Percentiles rank a stretch among this genome's conserved stretches.
These are phyloP conservation scores for Ectemnius lituratus DNA, from an alignment of 2,888 invertebrate genomes.

Conservation along the genomic window DNA sequence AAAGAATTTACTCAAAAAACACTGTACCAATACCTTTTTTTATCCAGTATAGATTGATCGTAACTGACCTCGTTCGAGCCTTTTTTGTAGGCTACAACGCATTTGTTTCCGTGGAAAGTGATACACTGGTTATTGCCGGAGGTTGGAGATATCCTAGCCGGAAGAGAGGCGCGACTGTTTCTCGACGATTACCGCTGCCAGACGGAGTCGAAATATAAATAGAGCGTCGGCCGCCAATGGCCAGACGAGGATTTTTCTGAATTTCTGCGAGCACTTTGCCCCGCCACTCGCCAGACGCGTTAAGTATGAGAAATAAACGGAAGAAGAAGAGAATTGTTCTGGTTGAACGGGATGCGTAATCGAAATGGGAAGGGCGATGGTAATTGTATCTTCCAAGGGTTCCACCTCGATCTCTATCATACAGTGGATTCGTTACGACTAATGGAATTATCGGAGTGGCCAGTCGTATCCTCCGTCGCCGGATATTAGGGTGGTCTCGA, in stretches of 20 bases:
- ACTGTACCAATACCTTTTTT: too few species aligned
- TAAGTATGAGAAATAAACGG: too few species aligned
- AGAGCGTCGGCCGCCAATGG: neutral
- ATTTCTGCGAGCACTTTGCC: slow-evolving; percentile 5
- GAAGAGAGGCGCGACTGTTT: slow-evolving; percentile 7
- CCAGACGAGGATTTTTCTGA: slow-evolving; percentile 1
- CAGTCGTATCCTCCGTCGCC: slow-evolving; percentile 21
- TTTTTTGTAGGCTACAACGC: neutral
- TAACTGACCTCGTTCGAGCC: too few species aligned
- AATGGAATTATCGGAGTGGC: slow-evolving; percentile 34
- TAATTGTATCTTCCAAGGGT: neutral
- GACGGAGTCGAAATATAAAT: slow-evolving; percentile 1
- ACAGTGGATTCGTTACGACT: slow-evolving; percentile 34
- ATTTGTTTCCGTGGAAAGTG: neutral
- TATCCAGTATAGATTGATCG: too few species aligned
- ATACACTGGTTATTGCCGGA: neutral
- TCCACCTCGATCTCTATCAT: slow-evolving; percentile 14
- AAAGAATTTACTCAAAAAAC: too few species aligned
- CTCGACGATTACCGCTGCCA: neutral
- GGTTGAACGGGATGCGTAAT: slow-evolving; percentile 1
- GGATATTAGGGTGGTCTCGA: slow-evolving; percentile 31
- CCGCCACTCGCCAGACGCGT: neutral
- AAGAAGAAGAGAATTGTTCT: too few species aligned
- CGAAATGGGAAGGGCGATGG: neutral
- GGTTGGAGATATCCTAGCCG: too few species aligned